These are phyloP conservation scores for Synaphobranchus kaupii DNA, from an alignment of 2,797 vertebrate species.

Conservation along the genomic window DNA sequence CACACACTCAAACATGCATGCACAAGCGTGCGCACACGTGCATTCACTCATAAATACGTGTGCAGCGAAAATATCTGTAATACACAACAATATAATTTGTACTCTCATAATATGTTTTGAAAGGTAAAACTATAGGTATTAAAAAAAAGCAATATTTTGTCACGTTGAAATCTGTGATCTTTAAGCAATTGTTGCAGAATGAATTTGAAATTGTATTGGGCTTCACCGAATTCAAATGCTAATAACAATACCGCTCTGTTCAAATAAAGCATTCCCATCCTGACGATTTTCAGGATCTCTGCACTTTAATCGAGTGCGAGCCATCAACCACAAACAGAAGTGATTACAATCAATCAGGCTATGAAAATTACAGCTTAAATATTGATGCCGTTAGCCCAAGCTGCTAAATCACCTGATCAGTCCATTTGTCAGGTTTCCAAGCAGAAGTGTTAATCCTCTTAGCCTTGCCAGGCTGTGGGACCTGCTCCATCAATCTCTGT, in stretches of 20 bases:
- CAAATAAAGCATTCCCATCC: not conserved
- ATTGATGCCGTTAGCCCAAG: not conserved
- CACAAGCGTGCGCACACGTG: not conserved
- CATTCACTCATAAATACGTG: not conserved
- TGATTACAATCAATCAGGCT: conserved; percentile 22
- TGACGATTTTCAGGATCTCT: not conserved
- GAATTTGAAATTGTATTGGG: not conserved
- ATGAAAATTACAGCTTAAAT: not conserved
- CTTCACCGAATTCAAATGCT: not conserved
- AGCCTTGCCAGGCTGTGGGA: not conserved
- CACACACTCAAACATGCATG: not conserved
- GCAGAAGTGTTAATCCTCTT: conserved; percentile 21
- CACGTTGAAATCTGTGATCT: not conserved
- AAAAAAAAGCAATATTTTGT: not conserved
- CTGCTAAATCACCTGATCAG: not conserved
- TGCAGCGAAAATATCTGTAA: not conserved
- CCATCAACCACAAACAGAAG: conserved; percentile 10
- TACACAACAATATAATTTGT: not conserved
- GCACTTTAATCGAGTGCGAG: not conserved
- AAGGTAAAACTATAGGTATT: not conserved
- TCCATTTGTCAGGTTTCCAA: not conserved
- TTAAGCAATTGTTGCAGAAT: not conserved
- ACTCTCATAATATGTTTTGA: not conserved
- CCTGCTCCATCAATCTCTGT: conserved; percentile 24
- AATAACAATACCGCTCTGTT: not conserved